Conservation (phyloP, 53 echinoderm and acorn worm species). For the Astropecten irregularis region DNA sequence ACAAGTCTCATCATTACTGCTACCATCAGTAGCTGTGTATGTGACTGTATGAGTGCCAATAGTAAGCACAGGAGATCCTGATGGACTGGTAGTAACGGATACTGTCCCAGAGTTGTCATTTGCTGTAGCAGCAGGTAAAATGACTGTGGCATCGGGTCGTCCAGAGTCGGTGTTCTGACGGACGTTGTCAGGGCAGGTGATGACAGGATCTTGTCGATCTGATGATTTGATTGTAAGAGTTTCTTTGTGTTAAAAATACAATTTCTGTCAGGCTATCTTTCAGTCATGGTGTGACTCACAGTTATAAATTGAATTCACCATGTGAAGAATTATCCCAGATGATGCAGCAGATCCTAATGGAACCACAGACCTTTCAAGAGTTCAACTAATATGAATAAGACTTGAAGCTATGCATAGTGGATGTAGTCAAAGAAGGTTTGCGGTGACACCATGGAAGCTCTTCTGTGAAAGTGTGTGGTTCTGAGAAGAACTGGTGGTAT, state of each 20-base stretch:
- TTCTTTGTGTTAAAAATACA: background rate
- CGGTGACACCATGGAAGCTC: no score
- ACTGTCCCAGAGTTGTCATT: background rate
- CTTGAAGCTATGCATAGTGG: background rate
- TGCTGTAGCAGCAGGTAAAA: background rate
- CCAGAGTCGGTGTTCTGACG: background rate
- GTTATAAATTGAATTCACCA: background rate
- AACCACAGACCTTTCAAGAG: background rate
- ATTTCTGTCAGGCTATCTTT: background rate
- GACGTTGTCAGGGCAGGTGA: background rate
- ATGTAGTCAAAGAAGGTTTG: no score
- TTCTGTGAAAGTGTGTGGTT: no score
- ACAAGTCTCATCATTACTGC: background rate
- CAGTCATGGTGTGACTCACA: background rate
- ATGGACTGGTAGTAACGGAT: background rate
- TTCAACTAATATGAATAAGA: background rate
- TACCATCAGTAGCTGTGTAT: slow-evolving; percentile 1
- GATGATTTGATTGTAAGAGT: background rate
- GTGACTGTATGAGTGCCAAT: slow-evolving; percentile 12
- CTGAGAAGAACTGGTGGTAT: no score
- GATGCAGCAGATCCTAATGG: background rate
- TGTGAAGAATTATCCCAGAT: background rate
- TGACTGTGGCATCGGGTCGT: background rate
- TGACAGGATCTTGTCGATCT: background rate
- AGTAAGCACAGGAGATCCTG: background rate